Evolutionary conservation across 2,888 invertebrate species (phyloP), one percentile per base, ranked within the genome.

Genomic region (Scaptomyza polygonia): DNA sequence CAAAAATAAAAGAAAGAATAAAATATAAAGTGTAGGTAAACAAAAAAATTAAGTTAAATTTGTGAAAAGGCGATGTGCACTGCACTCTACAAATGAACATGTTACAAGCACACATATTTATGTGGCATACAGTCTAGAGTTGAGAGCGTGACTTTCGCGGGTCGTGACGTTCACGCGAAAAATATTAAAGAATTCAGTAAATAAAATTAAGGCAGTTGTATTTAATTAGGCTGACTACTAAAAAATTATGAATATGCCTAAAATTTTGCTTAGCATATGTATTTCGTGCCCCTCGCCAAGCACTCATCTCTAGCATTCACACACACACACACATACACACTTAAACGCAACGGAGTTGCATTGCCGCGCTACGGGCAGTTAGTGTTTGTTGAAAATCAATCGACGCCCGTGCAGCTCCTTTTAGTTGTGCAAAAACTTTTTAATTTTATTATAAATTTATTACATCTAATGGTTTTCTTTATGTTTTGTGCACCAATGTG

Each of bases 351-450:
- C 40, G 51, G 44, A 74, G 73, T 58, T 74, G 73, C 73, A 77
- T 77, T 74, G 67, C 62, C 83, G 86, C 86, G 81, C 68, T 54
- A 69, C 63, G 58, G 79, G 56, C 79, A 51, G 72, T 56, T 65
- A 63, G 59, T 72, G 77, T 65, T 74, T 76, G 70, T 66, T 73
- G 80, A 87, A 82, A 87, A 79, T 79, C 82, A 87, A 82, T 79
- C 72, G 86, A 69, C 59, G 72, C 68, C 44, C 40, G 58, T 52
- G 45, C 16, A 42, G 30, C 25, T 63, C 34, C 44, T 40, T 55
- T 36, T 25, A 61, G 54, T 52, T 42, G 53, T 54, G 21, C 16
- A 30, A 40, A 57, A 72, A 47, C 25, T 12, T 5, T 5, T 44
- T 5, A 30, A 45, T 53, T 27, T 9, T 45, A 43, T 43, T 14